A percentile compares a stretch with the other conserved stretches of the same genome.
These are phyloP conservation scores for Colletes collaris DNA, from an alignment of 2,888 invertebrate genomes.

Conservation along the genomic window DNA sequence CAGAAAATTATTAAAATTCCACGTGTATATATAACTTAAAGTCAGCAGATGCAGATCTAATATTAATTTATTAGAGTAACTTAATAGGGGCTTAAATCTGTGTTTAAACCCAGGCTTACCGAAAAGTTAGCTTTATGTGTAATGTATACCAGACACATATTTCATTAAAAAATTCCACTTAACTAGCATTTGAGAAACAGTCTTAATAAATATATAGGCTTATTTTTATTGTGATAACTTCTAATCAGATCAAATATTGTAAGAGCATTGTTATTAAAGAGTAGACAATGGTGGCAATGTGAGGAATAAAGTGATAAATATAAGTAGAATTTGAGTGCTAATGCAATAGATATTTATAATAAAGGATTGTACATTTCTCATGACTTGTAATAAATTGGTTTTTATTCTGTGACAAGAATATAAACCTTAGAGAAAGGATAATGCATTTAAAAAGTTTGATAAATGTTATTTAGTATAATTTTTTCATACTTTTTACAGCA, in stretches of 20 bases:
- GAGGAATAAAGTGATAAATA: conserved; percentile 46
- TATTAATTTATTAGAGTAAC: conserved; percentile 45
- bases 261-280: conserved; percentile 29
- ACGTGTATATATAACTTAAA: conserved; percentile 26
- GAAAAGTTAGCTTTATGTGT: conserved; percentile 35
- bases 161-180: conserved; percentile 50
- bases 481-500: conserved; percentile 31
- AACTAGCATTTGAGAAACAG: conserved; percentile 36
- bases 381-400: conserved; percentile 44
- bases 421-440: background rate
- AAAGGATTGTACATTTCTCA: conserved; percentile 43
- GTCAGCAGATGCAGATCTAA: conserved; percentile 44
- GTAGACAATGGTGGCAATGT: conserved; percentile 30
- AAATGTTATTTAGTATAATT: conserved; percentile 29
- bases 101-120: conserved; percentile 30
- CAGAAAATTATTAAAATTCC: conserved; percentile 22
- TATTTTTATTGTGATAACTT: conserved; percentile 62
- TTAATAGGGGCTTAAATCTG: conserved; percentile 37
- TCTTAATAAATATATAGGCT: conserved; percentile 38
- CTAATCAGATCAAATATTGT: conserved; percentile 35
- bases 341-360: conserved; percentile 47
- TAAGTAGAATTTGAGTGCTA: conserved; percentile 40
- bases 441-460: conserved; percentile 32
- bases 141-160: conserved; percentile 20
- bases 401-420: conserved; percentile 32